A percentile compares a stretch with the other conserved stretches of the same genome.
phyloP scores from a whole-genome alignment of 2,797 vertebrate genomes.

The Schizothorax lantsangensis region DNA sequence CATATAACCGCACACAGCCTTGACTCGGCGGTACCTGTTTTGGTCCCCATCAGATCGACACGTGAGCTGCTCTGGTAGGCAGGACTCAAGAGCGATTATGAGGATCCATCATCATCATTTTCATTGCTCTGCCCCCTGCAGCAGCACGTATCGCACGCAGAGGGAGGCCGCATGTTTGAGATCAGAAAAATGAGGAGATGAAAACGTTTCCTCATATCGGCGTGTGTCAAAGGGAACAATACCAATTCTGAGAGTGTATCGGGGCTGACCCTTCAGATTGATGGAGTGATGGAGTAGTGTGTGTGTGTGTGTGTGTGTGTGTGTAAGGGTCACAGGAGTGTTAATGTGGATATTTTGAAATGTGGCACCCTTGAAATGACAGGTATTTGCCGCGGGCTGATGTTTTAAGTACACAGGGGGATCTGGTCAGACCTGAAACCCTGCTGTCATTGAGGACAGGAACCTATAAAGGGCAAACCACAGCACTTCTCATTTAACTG shows the following conservation, averaged over 20 bases:
- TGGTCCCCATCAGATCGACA: not conserved
- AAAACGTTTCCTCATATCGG: slow-evolving; percentile 1
- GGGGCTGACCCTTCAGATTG: slow-evolving; percentile 29
- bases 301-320: slow-evolving; percentile 11
- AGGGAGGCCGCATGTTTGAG: not conserved
- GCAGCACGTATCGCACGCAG: not conserved
- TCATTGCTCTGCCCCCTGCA: slow-evolving; percentile 1
- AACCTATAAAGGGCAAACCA: slow-evolving; percentile 16
- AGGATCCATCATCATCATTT: slow-evolving; percentile 33
- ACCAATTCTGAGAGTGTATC: slow-evolving; percentile 54
- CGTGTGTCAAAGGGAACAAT: slow-evolving; percentile 55
- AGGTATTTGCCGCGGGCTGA: not conserved
- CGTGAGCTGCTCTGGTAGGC: slow-evolving; percentile 19
- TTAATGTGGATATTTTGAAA: not conserved
- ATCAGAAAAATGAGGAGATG: slow-evolving; percentile 11
- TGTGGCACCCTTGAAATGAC: slow-evolving; percentile 33
- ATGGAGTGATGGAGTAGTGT: not conserved
- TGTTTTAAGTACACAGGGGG: slow-evolving; percentile 16
- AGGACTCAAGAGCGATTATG: slow-evolving; percentile 60
- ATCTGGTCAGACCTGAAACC: not conserved
- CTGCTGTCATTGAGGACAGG: slow-evolving; percentile 19
- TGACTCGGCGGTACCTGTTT: not conserved
- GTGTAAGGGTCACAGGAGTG: slow-evolving; percentile 28
- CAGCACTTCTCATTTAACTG: slow-evolving; percentile 21
- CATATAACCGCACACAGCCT: not conserved